Conservation (phyloP, 2,113 vertebrate genomes). For the Furnarius figulus region DNA sequence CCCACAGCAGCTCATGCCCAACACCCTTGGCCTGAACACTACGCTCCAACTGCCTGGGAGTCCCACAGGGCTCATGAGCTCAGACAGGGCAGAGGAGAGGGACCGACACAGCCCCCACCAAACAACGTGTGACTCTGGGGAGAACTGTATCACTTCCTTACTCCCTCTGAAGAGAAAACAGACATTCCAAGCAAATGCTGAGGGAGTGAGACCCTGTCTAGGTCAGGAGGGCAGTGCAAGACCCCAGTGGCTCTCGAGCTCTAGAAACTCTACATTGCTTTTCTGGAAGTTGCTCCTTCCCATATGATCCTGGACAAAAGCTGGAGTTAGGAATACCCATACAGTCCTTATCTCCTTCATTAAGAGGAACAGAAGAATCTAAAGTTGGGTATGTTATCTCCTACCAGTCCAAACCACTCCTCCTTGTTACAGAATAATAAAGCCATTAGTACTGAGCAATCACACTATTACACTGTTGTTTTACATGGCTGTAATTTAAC, state of each 20-base stretch:
- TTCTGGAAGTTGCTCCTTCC: not conserved
- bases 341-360: not conserved
- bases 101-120: rapidly evolving
- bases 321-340: not conserved
- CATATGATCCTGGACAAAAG: not conserved
- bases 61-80: not conserved
- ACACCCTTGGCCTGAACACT: not conserved
- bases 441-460: conserved; percentile 1
- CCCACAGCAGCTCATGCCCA: not conserved
- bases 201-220: not conserved
- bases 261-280: not conserved
- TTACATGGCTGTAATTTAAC: conserved; percentile 17
- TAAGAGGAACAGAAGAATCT: not conserved
- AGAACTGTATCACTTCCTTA: not conserved
- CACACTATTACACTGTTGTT: not conserved
- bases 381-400: not conserved
- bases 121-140: not conserved
- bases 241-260: not conserved
- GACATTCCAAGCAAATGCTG: not conserved
- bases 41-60: not conserved
- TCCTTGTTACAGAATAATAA: conserved; percentile 8
- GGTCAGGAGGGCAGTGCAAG: not conserved
- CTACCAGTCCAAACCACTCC: not conserved
- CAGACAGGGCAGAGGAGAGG: not conserved
- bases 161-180: not conserved